Evolutionary conservation across 2,888 invertebrate genomes (phyloP).

Genomic region (Lasius platythorax): DNA sequence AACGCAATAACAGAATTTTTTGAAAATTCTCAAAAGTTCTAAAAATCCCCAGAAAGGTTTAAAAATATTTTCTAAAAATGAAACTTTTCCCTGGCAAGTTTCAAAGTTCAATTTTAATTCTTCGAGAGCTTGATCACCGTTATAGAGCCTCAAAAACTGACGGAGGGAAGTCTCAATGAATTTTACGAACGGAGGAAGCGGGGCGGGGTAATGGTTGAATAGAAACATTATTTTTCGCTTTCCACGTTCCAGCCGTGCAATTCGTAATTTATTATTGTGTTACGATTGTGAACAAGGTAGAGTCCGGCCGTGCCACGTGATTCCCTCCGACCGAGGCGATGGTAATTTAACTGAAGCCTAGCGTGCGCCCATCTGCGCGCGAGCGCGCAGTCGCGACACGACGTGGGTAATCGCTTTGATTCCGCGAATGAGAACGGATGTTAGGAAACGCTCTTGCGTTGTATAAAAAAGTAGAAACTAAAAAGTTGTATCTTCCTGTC

Average conservation of each 20-base stretch:
- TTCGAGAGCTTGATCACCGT: not conserved
- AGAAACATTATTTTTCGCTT: constrained; percentile 24
- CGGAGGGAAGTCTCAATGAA: not conserved
- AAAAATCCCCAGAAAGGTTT: not conserved
- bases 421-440: constrained; percentile 84
- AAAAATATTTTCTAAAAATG: not conserved
- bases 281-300: constrained; percentile 43
- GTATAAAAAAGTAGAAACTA: constrained; percentile 77
- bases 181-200: not conserved
- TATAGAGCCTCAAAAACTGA: not conserved
- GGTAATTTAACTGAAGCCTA: constrained; percentile 58
- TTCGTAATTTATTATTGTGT: constrained; percentile 47
- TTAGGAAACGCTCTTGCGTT: constrained; percentile 81
- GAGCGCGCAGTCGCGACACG: constrained; percentile 75
- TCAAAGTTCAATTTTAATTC: not conserved
- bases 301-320: constrained; percentile 43
- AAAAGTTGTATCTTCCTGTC: constrained; percentile 77
- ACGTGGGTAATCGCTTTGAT: constrained; percentile 83
- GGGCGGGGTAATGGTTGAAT: not conserved
- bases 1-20: not conserved
- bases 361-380: constrained; percentile 77
- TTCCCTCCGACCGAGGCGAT: constrained; percentile 55
- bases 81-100: not conserved
- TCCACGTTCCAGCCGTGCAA: constrained; percentile 41
- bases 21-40: not conserved